Conservation (phyloP, 2,113 vertebrate genomes). For the Psophia crepitans region DNA sequence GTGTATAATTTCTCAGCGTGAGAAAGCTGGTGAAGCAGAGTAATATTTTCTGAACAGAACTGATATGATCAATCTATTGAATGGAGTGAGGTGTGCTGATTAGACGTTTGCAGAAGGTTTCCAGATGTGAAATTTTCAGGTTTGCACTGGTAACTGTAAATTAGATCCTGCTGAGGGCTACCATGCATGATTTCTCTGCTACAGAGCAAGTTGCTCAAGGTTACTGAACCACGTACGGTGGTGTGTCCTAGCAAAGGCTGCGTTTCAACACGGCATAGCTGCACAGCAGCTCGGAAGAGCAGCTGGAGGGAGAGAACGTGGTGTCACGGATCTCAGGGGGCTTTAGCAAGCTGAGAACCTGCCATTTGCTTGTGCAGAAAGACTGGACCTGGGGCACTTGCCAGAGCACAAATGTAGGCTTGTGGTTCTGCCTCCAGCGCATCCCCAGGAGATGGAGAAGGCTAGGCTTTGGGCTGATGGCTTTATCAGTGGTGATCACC, state of each 20-base stretch:
- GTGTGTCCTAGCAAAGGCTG: not conserved
- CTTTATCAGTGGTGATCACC: not conserved
- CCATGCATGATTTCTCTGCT: not conserved
- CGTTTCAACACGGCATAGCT: rapidly evolving
- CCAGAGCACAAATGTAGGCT: rapidly evolving
- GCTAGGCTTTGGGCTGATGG: not conserved
- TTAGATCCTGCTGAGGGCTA: not conserved
- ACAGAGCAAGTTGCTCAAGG: not conserved
- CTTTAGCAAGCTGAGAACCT: not conserved
- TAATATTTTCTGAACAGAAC: not conserved
- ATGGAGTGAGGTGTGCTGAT: not conserved
- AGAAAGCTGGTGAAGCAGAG: not conserved
- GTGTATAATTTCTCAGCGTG: not conserved
- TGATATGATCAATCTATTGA: not conserved
- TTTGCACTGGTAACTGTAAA: not conserved
- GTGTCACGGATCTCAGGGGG: rapidly evolving
- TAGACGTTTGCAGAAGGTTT: not conserved
- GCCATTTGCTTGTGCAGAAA: not conserved
- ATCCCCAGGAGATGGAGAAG: not conserved
- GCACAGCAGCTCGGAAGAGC: not conserved
- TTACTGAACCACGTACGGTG: not conserved
- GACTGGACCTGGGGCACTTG: not conserved
- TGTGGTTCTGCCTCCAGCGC: not conserved
- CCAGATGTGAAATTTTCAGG: not conserved
- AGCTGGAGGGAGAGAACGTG: not conserved